Conservation (phyloP, 2,888 invertebrate species). For the Drosophila mimica region DNA sequence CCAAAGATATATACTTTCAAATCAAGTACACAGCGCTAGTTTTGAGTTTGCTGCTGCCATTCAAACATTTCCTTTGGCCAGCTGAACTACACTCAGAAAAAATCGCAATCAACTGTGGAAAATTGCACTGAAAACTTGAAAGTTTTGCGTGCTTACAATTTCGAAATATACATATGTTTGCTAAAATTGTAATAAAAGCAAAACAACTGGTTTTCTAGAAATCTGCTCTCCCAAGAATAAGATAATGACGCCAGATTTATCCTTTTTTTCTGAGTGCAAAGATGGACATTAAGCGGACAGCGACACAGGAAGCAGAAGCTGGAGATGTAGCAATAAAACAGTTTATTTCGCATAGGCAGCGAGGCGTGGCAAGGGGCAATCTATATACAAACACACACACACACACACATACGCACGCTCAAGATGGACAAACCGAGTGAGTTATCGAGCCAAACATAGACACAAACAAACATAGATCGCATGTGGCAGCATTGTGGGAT, state of each 20-base stretch:
- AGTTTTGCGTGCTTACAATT: too few relatives aligned
- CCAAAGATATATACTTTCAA: slow-evolving; percentile 24
- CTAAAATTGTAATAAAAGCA: too few relatives aligned
- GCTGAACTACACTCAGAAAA: neutral
- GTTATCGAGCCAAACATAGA: slow-evolving; percentile 11
- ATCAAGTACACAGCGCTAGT: slow-evolving; percentile 21
- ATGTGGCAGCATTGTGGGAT: slow-evolving; percentile 43
- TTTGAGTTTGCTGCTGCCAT: slow-evolving; percentile 9
- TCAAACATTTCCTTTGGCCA: neutral
- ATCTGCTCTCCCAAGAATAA: neutral
- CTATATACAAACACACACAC: slow-evolving; percentile 18
- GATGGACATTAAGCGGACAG: neutral
- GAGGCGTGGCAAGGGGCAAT: slow-evolving; percentile 56
- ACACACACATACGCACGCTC: slow-evolving; percentile 7
- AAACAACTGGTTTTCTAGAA: neutral
- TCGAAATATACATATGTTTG: too few relatives aligned
- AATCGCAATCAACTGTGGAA: neutral
- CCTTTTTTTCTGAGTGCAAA: neutral
- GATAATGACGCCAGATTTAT: neutral
- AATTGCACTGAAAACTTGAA: neutral
- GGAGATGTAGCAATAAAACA: slow-evolving; percentile 26
- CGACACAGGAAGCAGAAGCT: slow-evolving; percentile 16
- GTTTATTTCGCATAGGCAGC: slow-evolving; percentile 38
- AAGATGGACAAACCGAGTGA: neutral
- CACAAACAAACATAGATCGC: slow-evolving; percentile 6